Base-by-base conservation (phyloP, 2,888 invertebrate genomes). In the Hypsopygia costalis region DNA sequence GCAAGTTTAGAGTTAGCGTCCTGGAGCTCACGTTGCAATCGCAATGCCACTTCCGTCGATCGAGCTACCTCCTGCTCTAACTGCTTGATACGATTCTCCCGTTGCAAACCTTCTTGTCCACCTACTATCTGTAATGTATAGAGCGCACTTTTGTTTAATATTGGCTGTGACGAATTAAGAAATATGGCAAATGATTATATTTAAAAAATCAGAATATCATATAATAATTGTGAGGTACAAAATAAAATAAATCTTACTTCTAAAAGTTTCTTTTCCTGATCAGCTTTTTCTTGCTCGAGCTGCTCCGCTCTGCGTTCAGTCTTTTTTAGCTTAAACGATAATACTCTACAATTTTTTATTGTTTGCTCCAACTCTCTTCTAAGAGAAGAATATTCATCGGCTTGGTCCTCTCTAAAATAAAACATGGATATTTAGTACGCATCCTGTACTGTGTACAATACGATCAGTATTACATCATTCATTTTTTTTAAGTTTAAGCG, bases 291-390 rank as follows among this genome's bases (percentile, higher is more conserved):
- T 34, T 92, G 91, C 69, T 98, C 98, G 11, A 97, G 82, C 62
- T 96, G 94, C 40, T 97, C 97, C 37, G 94, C 91, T 76, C 93
- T 94, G 46, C 98, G 92, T 78, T 99, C 99, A 36, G 97, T 93
- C 90, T 99, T 99, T 66, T 98, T 93, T 53, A 99, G 87, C 81
- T 99, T 99, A 83, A 99, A 99, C 55, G 99, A 98, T 51, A 99
- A 91, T 58, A 99, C 97, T 58, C 99, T 92, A 83, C 99, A 99
- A 85, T 99, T 99, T 78, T 99, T 99, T 35, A 97, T 97, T 1
- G 97, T 96, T 69, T 97, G 96, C 68, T 99, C 99, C 53, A 99
- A 90, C 77, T 98, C 98, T 69, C 97, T 95, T 83, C 98, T 95
- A 36, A 99, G 78, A 39, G 96, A 96, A 1, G 96, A 94, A 71